These are phyloP conservation scores for Syngnathus typhle DNA, from an alignment of 2,113 vertebrate genomes.

Conservation along the genomic window DNA sequence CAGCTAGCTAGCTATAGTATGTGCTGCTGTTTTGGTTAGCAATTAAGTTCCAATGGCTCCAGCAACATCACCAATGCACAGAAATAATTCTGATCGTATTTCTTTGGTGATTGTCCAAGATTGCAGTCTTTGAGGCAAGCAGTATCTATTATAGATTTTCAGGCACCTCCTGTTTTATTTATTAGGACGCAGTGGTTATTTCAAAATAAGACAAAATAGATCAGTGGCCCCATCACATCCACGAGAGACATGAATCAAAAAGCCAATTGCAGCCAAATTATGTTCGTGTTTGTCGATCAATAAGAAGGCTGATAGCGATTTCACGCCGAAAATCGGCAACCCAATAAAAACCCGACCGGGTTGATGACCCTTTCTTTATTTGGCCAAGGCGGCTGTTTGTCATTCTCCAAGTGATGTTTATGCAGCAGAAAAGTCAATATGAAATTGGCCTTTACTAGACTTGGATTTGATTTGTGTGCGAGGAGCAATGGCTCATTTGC, in stretches of 20 bases:
- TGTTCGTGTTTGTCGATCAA: not conserved
- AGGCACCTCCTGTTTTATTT: not conserved
- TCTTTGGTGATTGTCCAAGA: too few species aligned
- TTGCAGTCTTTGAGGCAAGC: too few species aligned
- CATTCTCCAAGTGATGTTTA: not conserved
- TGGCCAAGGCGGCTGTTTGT: not conserved
- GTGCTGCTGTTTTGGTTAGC: too few species aligned
- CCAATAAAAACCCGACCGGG: not conserved
- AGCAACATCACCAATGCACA: too few species aligned
- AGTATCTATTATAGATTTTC: too few species aligned
- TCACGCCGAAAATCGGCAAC: not conserved
- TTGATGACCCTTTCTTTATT: too few species aligned
- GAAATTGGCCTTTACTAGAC: not conserved
- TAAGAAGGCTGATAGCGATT: not conserved
- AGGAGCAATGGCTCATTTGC: too few species aligned
- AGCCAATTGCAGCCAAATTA: not conserved
- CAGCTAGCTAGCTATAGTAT: too few species aligned
- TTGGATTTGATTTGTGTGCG: too few species aligned
- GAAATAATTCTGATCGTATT: too few species aligned
- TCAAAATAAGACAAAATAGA: not conserved
- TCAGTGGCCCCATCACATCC: not conserved
- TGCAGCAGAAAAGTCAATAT: not conserved
- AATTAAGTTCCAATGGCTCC: too few species aligned
- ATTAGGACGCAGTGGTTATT: not conserved
- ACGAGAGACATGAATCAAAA: not conserved